Conservation (phyloP, 2,888 invertebrate genomes). For the Drosophila prostipennis region DNA sequence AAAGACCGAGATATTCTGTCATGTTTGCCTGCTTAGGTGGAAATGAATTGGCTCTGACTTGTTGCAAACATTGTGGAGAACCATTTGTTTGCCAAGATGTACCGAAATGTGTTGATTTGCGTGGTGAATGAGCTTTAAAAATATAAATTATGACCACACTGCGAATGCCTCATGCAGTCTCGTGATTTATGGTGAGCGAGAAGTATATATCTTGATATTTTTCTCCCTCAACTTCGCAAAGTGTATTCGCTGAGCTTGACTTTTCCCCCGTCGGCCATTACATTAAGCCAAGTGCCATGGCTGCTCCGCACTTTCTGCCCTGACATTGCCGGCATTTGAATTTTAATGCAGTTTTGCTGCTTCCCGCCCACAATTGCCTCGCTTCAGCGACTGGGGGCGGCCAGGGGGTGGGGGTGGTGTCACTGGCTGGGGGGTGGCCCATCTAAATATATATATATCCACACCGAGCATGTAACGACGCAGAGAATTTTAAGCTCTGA, state of each 20-base stretch:
- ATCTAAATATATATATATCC: not conserved
- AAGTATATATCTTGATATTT: constrained; percentile 2
- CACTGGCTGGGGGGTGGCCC: not conserved
- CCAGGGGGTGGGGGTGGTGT: too few species aligned
- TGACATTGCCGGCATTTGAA: constrained; percentile 75
- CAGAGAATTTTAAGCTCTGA: constrained; percentile 45
- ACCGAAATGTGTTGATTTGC: constrained; percentile 25
- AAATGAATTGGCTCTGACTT: constrained; percentile 56
- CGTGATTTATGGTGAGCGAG: constrained; percentile 14
- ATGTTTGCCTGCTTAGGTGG: constrained; percentile 61
- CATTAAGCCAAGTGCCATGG: constrained; percentile 17
- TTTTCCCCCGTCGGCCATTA: constrained; percentile 16
- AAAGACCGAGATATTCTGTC: constrained; percentile 40
- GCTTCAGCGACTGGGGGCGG: constrained; percentile 1
- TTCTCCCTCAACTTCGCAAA: not conserved
- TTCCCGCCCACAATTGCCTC: constrained; percentile 54
- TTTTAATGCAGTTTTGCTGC: constrained; percentile 64
- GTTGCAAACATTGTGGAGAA: constrained; percentile 38
- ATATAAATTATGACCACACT: constrained; percentile 37
- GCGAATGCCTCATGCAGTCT: constrained; percentile 3
- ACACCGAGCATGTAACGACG: constrained; percentile 11
- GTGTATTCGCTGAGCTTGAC: constrained; percentile 14
- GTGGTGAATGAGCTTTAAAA: constrained; percentile 24
- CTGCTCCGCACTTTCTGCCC: constrained; percentile 26
- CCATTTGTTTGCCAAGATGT: constrained; percentile 27